These are phyloP conservation scores for Ammodytes dubius DNA, from an alignment of 2,113 vertebrate genomes.

Conservation along the genomic window DNA sequence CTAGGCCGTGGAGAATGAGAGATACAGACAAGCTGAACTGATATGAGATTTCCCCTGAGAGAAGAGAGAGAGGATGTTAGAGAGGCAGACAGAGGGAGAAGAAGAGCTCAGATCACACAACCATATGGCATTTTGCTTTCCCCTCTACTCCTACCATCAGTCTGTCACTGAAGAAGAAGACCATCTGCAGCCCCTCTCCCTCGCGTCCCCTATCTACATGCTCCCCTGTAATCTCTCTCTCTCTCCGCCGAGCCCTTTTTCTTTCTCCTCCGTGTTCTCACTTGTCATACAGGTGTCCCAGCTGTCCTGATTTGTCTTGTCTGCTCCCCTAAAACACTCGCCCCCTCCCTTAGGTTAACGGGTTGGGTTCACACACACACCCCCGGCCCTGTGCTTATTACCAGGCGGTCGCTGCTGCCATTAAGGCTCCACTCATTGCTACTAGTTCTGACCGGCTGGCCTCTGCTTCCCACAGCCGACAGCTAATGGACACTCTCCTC, in stretches of 20 bases:
- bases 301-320: slow-evolving; percentile 28
- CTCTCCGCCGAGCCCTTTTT: slow-evolving; percentile 27
- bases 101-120: slow-evolving; percentile 62
- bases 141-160: slow-evolving; percentile 51
- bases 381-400: slow-evolving; percentile 45
- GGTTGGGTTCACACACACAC: slow-evolving; percentile 43
- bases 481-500: slow-evolving; percentile 62
- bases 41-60: slow-evolving; percentile 52
- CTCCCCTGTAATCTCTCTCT: not conserved
- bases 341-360: slow-evolving; percentile 40
- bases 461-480: slow-evolving; percentile 40
- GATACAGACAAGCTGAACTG: slow-evolving; percentile 54
- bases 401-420: slow-evolving; percentile 24
- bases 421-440: slow-evolving; percentile 47
- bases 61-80: slow-evolving; percentile 51
- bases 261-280: slow-evolving; percentile 12
- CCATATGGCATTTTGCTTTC: slow-evolving; percentile 71
- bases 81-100: slow-evolving; percentile 53
- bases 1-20: slow-evolving; percentile 21
- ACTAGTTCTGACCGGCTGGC: slow-evolving; percentile 46
- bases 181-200: slow-evolving; percentile 55
- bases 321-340: slow-evolving; percentile 28
- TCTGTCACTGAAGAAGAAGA: slow-evolving; percentile 60
- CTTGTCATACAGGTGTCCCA: slow-evolving; percentile 31
- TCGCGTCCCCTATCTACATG: slow-evolving; percentile 24